Base-by-base conservation (phyloP, 2,113 vertebrate species). In the Notothenia coriiceps region DNA sequence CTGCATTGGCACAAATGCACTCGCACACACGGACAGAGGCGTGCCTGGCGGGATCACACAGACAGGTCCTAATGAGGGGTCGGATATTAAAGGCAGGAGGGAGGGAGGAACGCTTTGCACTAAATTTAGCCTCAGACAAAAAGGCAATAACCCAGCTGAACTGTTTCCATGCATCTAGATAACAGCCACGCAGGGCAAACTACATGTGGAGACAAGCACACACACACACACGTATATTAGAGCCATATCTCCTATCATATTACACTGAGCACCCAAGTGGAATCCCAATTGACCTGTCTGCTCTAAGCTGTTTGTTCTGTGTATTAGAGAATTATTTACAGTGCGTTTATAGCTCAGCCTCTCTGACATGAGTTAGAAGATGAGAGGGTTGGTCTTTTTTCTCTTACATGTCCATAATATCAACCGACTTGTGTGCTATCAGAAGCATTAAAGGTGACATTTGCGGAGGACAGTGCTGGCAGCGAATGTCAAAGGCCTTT, bases 101-200 rank as follows among this genome's bases (percentile, higher is more conserved):
- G 35, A 40, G 5, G 7, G 33, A 77, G 67, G 51, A 79, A 88
- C 88, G 85, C 77, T 76, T 76, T 80, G 77, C 68, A 50, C 80
- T 90, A 87, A 85, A 89, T 89, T 84, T 90, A 89, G 79, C 82
- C 55, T 15, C 60, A 59, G 75, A 89, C 77, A 82, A 84, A 79
- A 79, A 80, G 52, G 77, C 83, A 86, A 89, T 88, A 90, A 81
- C 73, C 15, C 1, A 47, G 60, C 67, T 6, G 40, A 54, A 11
- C 49, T 44, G 65, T 74, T 86, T 79, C 63, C 46, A 47, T 74
- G 75, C 57, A 35, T 77, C 70, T 72, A 2, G 12, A 71, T 77
- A 78, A 57, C 67, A 25, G 66, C 64, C 47, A 1, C 51, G 50
- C 74, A 49, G 5, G 1, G 25, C 18, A 4, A 44, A 20, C 54